Evolutionary conservation across 2,888 invertebrate species (phyloP).

Genomic region (Plebejus melissa): DNA sequence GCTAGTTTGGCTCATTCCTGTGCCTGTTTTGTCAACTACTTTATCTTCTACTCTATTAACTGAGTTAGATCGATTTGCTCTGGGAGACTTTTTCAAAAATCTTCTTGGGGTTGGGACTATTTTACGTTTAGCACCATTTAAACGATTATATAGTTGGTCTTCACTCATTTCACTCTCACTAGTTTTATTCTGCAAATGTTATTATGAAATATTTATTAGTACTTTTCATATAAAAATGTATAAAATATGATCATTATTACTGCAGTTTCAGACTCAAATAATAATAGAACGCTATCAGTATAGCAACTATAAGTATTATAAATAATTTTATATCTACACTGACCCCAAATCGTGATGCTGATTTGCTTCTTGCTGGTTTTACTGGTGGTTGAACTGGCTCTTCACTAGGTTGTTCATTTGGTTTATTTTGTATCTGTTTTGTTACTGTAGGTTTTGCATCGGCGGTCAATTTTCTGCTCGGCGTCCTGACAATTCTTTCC

Average conservation of each 20-base stretch:
- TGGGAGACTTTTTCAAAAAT: constrained; percentile 67
- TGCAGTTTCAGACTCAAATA: constrained; percentile 49
- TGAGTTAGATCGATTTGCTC: constrained; percentile 77
- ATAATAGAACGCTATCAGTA: constrained; percentile 67
- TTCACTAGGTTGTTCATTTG: constrained; percentile 55
- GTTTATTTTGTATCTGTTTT: constrained; percentile 47
- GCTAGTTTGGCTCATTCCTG: constrained; percentile 70
- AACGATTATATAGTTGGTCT: constrained; percentile 59
- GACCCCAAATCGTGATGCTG: constrained; percentile 73
- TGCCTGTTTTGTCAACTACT: constrained; percentile 58
- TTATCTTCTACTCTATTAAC: constrained; percentile 68
- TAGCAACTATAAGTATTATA: constrained; percentile 61
- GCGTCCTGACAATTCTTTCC: constrained; percentile 68
- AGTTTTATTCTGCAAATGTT: constrained; percentile 76
- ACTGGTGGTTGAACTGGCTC: constrained; percentile 52
- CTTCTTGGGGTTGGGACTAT: constrained; percentile 64
- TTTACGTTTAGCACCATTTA: constrained; percentile 56
- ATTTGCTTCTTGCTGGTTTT: constrained; percentile 74
- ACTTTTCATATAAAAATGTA: constrained; percentile 45
- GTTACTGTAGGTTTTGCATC: constrained; percentile 54
- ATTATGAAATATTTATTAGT: constrained; percentile 61
- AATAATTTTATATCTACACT: constrained; percentile 67
- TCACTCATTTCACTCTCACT: constrained; percentile 80
- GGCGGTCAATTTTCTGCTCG: constrained; percentile 58
- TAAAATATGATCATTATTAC: constrained; percentile 38